A percentile compares a stretch with the other conserved stretches of the same genome.
Conservation (phyloP, 1,140 invertebrate species). For the Papilio polyxenes region DNA sequence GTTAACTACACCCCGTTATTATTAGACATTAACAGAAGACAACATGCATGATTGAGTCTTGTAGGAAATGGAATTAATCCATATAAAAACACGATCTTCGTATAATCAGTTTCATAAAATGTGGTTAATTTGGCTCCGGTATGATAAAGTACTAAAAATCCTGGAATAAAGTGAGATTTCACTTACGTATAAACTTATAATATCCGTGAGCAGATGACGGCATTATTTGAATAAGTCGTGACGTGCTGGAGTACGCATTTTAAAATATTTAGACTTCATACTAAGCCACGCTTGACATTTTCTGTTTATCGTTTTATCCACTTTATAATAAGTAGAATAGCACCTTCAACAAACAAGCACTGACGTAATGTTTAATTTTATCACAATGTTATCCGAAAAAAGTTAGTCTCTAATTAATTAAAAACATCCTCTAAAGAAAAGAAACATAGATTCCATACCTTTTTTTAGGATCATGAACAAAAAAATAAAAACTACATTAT, state of each 20-base stretch:
- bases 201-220: not conserved
- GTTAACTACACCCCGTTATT: no score
- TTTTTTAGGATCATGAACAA: no score
- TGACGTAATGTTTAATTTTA: not conserved
- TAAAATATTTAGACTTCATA: not conserved
- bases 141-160: not conserved
- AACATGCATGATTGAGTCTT: no score
- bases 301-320: conserved; percentile 10
- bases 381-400: not conserved
- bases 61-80: no score
- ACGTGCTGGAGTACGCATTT: not conserved
- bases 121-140: not conserved
- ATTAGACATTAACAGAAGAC: no score
- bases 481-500: no score
- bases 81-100: no score
- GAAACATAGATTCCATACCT: no score
- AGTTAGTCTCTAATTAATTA: no score
- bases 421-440: no score
- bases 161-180: not conserved
- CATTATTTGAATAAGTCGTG: conserved; percentile 6
- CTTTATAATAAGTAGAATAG: not conserved
- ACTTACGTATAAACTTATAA: not conserved
- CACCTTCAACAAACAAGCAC: not conserved
- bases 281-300: not conserved
- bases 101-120: not conserved